Evolutionary conservation across 2,888 invertebrate species (phyloP).

Genomic region (Tipula helvola): DNA sequence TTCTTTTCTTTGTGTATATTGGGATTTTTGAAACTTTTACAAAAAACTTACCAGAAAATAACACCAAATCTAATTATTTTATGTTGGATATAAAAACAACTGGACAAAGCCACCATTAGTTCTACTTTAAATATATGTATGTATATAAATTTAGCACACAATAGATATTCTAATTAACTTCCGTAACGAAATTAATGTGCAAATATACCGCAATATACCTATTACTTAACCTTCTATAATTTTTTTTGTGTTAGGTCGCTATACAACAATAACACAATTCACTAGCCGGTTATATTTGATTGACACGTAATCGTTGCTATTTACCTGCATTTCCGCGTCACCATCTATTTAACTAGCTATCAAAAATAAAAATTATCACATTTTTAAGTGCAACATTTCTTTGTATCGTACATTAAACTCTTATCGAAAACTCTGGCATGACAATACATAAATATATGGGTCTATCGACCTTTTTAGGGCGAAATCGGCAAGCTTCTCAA

Average conservation of each 20-base stretch:
- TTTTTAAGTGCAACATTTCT: background rate
- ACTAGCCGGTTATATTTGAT: background rate
- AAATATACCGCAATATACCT: background rate
- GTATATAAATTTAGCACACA: background rate
- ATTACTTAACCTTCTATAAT: background rate
- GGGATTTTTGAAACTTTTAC: no score
- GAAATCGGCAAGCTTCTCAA: background rate
- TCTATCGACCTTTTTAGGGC: background rate
- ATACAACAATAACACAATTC: background rate
- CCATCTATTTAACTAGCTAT: no score
- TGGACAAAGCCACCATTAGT: no score
- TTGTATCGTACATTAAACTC: background rate
- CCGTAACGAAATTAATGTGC: background rate
- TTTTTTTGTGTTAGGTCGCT: background rate
- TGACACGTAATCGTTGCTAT: background rate
- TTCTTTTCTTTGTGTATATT: no score
- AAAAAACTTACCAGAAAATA: no score
- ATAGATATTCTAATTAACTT: background rate
- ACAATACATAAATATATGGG: background rate
- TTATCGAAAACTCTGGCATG: background rate
- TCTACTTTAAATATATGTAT: background rate
- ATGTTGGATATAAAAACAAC: no score
- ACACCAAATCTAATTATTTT: no score
- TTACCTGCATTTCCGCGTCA: background rate
- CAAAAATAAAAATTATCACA: background rate